Base-by-base conservation (phyloP, 2,888 invertebrate genomes). In the Hypercompe scribonia region DNA sequence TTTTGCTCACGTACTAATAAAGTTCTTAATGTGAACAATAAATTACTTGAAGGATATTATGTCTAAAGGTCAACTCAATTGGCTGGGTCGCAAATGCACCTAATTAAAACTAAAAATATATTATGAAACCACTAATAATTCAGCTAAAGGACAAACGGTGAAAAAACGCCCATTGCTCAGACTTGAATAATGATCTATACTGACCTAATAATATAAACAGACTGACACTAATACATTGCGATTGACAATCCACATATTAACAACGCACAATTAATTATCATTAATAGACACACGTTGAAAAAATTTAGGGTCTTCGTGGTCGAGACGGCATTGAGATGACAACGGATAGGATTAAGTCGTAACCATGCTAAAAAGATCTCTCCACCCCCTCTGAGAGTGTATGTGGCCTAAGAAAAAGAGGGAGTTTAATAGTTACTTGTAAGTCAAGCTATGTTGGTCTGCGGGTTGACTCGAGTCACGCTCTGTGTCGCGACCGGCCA, bases 241-340 rank as follows among this genome's bases (percentile, higher is more conserved):
- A 94, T 91, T 93, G 94, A 94, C 93, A 91, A 92, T 87, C 88
- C 90, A 89, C 88, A 87, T 90, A 92, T 93, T 91, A 93, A 90
- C 90, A 89, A 86, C 88, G 85, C 86, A 90, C 93, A 92, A 94
- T 94, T 94, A 94, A 93, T 94, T 92, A 93, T 92, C 90, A 93
- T 93, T 94, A 93, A 89, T 85, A 91, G 85, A 90, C 87, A 87
- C 81, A 88, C 68, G 67, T 74, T 84, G 89, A 91, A 93, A 94
- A 92, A 91, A 91, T 90, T 89, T 89, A 84, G 90, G 90, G 92
- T 92, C 88, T 87, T 94, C 95, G 95, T 95, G 95, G 87, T 88
- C 88, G 85, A 91, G 89, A 89, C 92, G 94, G 94, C 95, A 95
- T 95, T 95, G 95, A 95, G 94, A 94, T 89, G 94, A 95, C 95